phyloP scores from a whole-genome alignment of 2,113 vertebrate species.

The Sinocyclocheilus rhinocerous region DNA sequence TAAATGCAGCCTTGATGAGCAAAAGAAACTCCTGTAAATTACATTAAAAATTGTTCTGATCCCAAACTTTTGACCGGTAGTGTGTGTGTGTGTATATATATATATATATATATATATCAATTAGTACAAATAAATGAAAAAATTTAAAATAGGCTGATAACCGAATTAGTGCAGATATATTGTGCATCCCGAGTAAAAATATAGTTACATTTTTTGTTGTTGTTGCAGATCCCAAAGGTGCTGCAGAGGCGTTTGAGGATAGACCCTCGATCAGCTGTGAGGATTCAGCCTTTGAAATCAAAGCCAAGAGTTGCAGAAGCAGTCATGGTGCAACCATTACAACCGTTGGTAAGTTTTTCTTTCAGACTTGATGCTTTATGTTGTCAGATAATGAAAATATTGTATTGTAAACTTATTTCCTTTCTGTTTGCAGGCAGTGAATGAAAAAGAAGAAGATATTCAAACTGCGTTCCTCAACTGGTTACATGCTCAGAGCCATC shows the following conservation, averaged over 20 bases:
- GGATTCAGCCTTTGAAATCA: slow-evolving; percentile 82
- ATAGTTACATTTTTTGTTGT: not conserved
- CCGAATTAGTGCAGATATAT: not conserved
- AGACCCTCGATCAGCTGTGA: slow-evolving; percentile 82
- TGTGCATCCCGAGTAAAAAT: not conserved
- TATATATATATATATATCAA: no score
- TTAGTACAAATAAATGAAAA: not conserved
- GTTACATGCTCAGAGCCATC: slow-evolving; percentile 80
- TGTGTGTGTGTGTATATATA: no score
- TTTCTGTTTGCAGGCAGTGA: slow-evolving; percentile 71
- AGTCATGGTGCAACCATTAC: slow-evolving; percentile 80
- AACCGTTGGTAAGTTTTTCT: slow-evolving; percentile 79
- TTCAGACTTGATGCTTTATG: not conserved
- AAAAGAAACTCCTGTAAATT: no score
- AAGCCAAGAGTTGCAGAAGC: slow-evolving; percentile 78
- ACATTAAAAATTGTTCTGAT: no score
- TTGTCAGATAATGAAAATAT: not conserved
- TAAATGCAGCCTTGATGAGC: no score
- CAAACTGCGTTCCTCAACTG: slow-evolving; percentile 83
- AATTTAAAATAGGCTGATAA: not conserved
- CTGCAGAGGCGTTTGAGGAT: slow-evolving; percentile 79
- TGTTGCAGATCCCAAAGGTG: slow-evolving; percentile 80
- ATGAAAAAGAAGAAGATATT: slow-evolving; percentile 76
- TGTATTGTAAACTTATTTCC: not conserved
- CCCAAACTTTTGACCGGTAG: no score